Evolutionary conservation across 2,797 vertebrate genomes (phyloP).

Genomic region (Siniperca obscura): DNA sequence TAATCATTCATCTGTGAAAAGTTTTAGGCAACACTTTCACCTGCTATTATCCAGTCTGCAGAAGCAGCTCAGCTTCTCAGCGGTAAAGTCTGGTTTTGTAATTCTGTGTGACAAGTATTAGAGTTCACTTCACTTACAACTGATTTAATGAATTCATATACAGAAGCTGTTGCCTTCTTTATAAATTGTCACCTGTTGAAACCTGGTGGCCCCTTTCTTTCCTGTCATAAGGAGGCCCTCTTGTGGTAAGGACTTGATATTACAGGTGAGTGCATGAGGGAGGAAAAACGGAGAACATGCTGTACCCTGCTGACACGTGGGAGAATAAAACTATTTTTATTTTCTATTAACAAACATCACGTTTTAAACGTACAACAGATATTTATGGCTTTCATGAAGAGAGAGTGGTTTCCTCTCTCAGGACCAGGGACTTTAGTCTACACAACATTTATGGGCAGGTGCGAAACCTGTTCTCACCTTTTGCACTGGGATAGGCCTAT

Average conservation of each 20-base stretch:
- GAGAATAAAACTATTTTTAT: not conserved
- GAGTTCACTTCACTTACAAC: not conserved
- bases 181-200: not conserved
- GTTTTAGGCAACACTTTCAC: not conserved
- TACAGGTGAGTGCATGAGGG: constrained; percentile 15
- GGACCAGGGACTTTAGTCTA: no score
- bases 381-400: not conserved
- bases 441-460: no score
- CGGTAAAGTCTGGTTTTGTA: not conserved
- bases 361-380: not conserved
- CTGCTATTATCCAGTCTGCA: not conserved
- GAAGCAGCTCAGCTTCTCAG: not conserved
- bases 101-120: not conserved
- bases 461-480: no score
- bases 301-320: not conserved
- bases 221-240: constrained; percentile 43
- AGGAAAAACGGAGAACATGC: not conserved
- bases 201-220: not conserved
- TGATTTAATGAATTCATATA: not conserved
- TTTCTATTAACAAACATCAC: no score
- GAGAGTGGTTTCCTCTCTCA: not conserved
- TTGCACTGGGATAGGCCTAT: no score
- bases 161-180: not conserved
- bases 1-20: not conserved
- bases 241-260: constrained; percentile 44